Evolutionary conservation across 1,140 invertebrate genomes (phyloP), one percentile per base, ranked within the genome.

Genomic region (Centruroides vittatus): DNA sequence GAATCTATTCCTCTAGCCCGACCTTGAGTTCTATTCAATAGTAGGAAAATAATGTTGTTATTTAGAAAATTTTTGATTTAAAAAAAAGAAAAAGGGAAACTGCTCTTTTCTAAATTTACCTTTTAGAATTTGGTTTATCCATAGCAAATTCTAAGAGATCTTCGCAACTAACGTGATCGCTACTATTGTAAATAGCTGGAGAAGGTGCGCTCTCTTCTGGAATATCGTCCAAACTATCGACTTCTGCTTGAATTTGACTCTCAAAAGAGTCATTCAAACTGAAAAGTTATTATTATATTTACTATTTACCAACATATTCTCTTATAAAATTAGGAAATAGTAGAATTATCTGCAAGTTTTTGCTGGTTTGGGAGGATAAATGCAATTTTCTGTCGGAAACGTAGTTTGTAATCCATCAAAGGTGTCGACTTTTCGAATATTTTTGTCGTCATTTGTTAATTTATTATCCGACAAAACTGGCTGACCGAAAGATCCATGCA

Each of bases 61-160:
- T 23, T 36, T 56, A 47, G 5, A 4, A 13, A 56, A 47, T 36
- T 56, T 56, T 10, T 23, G 12, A 23, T 56, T 35, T 3, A 35
- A 13, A 50, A 56, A 47, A 56, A 34, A 47, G 3, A 13, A 10
- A 55, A 35, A 34, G 36, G 12, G 53, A 35, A n/a, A 34, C 8
- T 12, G 34, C 34, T 12, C 5, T 36, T 4, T 34, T 9, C 41
- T 48, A 47, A n/a, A 51, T 46, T 61, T 61, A 65, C 62, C 78
- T 69, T 55, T 75, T 69, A 4, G 74, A 73, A 66, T 84, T 86
- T 0, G 87, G 86, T 59, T 86, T 86, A 67, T 88, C 84, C 69
- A 89, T 84, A 6, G 89, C 86, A 75, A 94, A 93, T 69, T 93
- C 89, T 36, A 93, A 74, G 50, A 94, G 74, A 78, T 95, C 91